Percentiles rank a stretch among this genome's conserved stretches.
These are phyloP conservation scores for Bombus picipes DNA, from an alignment of 1,140 invertebrate genomes.

Conservation along the genomic window DNA sequence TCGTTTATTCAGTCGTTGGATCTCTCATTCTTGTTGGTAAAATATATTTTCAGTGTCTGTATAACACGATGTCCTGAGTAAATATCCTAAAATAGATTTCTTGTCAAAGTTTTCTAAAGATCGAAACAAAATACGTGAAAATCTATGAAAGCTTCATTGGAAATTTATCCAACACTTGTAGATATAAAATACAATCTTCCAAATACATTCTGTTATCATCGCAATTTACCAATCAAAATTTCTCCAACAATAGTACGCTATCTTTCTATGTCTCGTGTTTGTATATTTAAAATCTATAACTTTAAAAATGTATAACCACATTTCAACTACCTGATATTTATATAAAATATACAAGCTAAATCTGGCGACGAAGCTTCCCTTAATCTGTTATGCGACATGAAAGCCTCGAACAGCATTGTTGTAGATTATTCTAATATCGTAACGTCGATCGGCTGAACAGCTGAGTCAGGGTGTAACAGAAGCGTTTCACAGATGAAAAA, in stretches of 20 bases:
- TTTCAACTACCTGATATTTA: no score
- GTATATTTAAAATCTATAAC: neutral
- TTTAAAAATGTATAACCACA: no score
- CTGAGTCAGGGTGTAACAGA: no score
- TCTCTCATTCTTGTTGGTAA: no score
- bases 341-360: no score
- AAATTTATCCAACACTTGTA: neutral
- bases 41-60: no score
- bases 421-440: neutral
- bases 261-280: neutral
- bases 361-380: no score
- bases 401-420: neutral
- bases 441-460: neutral
- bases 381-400: no score
- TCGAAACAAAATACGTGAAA: neutral
- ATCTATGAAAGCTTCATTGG: neutral
- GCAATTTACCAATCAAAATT: neutral
- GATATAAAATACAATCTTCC: neutral
- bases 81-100: neutral
- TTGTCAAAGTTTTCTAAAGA: neutral
- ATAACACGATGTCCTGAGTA: no score
- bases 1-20: no score
- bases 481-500: slow-evolving; percentile 7
- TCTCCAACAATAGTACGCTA: neutral
- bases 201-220: neutral